phyloP scores from a whole-genome alignment of 2,888 invertebrate species.

The Eubasilissa splendida region DNA sequence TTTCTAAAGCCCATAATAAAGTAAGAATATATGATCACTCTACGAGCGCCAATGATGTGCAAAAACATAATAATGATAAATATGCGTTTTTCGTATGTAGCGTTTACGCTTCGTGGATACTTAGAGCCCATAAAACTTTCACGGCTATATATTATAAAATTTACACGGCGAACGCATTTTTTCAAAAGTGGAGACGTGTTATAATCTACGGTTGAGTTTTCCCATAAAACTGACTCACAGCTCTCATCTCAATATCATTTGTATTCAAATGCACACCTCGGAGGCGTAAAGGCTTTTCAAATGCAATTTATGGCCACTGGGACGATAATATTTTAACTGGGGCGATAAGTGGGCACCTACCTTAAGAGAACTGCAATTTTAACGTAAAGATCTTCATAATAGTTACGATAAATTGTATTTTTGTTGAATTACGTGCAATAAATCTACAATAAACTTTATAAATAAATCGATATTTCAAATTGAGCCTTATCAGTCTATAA shows the following conservation, averaged over 20 bases:
- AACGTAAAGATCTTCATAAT: no score
- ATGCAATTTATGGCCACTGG: conserved; percentile 45
- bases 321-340: conserved; percentile 7
- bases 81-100: conserved; percentile 49
- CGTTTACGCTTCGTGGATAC: conserved; percentile 48
- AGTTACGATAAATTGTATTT: no score
- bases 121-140: conserved; percentile 55
- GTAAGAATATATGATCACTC: conserved; percentile 21
- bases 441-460: no score
- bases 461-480: no score
- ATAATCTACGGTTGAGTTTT: conserved; percentile 51
- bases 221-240: conserved; percentile 55
- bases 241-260: conserved; percentile 37
- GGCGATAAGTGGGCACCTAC: background rate
- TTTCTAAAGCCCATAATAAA: conserved; percentile 33
- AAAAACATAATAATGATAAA: conserved; percentile 54
- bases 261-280: conserved; percentile 41
- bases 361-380: background rate
- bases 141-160: conserved; percentile 42
- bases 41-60: conserved; percentile 43
- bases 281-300: conserved; percentile 31
- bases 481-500: no score
- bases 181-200: conserved; percentile 33
- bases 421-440: no score
- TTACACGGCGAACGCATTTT: conserved; percentile 26